These are phyloP conservation scores for Drosophila subquinaria DNA, from an alignment of 2,888 invertebrate genomes.

Conservation along the genomic window DNA sequence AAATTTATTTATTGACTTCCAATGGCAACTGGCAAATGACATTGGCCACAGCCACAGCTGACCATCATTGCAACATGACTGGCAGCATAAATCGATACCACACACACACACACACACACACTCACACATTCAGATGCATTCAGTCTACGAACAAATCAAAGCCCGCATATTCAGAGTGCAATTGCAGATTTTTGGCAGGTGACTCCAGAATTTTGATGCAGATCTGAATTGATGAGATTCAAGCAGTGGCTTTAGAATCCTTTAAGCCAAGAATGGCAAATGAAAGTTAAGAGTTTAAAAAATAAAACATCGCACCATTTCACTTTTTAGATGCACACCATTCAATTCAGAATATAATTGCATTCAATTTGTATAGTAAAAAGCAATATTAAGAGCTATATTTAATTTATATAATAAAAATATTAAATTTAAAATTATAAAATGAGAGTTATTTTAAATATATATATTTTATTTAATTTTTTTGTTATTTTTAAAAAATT, in stretches of 20 bases:
- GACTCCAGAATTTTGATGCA: not conserved
- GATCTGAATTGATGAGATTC: not conserved
- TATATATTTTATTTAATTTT: no score
- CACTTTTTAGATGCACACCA: no score
- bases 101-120: not conserved
- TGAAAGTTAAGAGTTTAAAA: no score
- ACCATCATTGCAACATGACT: conserved; percentile 34
- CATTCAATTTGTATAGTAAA: no score
- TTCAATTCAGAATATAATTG: no score
- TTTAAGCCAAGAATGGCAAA: not conserved
- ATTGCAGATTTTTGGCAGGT: not conserved
- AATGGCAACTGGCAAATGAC: conserved; percentile 24
- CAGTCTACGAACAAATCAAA: not conserved
- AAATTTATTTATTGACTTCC: conserved; percentile 81
- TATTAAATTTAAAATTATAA: no score
- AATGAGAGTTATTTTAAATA: no score
- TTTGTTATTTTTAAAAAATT: no score
- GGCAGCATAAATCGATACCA: conserved; percentile 48
- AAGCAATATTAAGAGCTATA: no score
- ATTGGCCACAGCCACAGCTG: conserved; percentile 22
- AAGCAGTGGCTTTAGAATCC: not conserved
- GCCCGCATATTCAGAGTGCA: not conserved
- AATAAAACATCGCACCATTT: no score
- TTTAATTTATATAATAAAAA: no score
- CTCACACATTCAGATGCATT: no score